These are phyloP conservation scores for Scolanthus callimorphus DNA, from an alignment of 92 coral and sea anemone species.

Conservation along the genomic window DNA sequence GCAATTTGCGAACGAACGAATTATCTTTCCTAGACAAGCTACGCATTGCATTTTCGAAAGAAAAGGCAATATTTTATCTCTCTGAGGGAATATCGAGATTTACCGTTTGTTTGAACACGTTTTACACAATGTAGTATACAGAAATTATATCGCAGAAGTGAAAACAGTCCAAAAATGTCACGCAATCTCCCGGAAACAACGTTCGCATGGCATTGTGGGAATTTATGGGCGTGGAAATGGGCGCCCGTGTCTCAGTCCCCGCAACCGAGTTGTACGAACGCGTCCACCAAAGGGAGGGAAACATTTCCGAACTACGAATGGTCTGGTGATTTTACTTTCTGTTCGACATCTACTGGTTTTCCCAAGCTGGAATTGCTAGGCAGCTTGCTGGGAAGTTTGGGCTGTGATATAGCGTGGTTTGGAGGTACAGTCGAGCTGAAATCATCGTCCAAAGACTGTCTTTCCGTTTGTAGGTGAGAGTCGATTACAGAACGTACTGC, in stretches of 20 bases:
- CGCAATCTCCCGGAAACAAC: constrained; percentile 43
- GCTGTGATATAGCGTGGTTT: constrained; percentile 17
- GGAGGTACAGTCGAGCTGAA: constrained; percentile 21
- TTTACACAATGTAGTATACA: too few relatives aligned
- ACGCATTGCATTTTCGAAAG: too few relatives aligned
- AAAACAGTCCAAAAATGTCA: too few relatives aligned
- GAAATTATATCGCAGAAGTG: too few relatives aligned
- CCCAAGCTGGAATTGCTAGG: neutral
- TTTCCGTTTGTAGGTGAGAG: constrained; percentile 31
- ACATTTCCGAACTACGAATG: neutral
- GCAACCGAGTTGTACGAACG: neutral
- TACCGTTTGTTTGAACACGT: too few relatives aligned
- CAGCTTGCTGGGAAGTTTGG: constrained; percentile 11
- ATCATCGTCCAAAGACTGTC: constrained; percentile 11
- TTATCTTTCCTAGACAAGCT: too few relatives aligned
- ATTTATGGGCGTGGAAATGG: constrained; percentile 39
- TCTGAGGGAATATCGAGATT: too few relatives aligned
- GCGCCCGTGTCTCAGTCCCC: constrained; percentile 10
- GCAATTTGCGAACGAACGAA: too few relatives aligned
- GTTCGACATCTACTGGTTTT: neutral
- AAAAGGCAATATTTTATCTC: too few relatives aligned
- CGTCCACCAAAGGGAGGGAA: neutral
- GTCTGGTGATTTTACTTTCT: neutral
- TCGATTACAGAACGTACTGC: constrained; percentile 24
- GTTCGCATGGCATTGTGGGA: constrained; percentile 22